Percentiles rank a stretch among this genome's conserved stretches.
Conservation (phyloP, 2,888 invertebrate species). For the Plebejus melissa region DNA sequence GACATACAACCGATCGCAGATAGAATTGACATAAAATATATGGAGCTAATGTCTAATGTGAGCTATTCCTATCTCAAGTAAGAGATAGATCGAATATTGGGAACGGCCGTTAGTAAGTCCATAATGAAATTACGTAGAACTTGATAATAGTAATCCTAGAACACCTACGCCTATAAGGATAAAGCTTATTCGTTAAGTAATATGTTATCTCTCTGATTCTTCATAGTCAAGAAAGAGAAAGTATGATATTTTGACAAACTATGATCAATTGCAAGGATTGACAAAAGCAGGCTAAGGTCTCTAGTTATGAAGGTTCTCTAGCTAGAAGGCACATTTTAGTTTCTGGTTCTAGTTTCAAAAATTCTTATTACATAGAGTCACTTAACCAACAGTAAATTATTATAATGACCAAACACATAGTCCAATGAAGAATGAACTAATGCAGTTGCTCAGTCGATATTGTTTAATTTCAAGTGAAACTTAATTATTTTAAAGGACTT, state of each 20-base stretch:
- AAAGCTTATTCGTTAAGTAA: background rate
- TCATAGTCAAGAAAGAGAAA: background rate
- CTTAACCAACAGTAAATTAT: background rate
- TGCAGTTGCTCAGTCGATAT: conserved; percentile 5
- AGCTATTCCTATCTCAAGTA: too few species aligned
- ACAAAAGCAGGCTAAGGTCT: background rate
- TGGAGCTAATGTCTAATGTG: too few species aligned
- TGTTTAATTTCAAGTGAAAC: conserved; percentile 18
- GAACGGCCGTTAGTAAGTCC: too few species aligned
- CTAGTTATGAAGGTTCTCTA: too few species aligned
- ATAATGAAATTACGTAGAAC: background rate
- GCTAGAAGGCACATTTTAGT: too few species aligned
- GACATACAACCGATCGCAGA: too few species aligned
- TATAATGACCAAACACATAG: background rate
- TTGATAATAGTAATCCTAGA: background rate
- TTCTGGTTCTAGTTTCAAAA: too few species aligned
- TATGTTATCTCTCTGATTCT: background rate
- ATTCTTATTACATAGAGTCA: background rate
- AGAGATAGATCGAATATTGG: too few species aligned
- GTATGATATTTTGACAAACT: background rate
- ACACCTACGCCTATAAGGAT: background rate
- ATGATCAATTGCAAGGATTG: background rate
- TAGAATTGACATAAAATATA: too few species aligned
- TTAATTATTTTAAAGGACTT: conserved; percentile 22
- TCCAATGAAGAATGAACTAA: background rate